phyloP scores from a whole-genome alignment of 2,888 invertebrate genomes.

The Boloria euphrosyne region DNA sequence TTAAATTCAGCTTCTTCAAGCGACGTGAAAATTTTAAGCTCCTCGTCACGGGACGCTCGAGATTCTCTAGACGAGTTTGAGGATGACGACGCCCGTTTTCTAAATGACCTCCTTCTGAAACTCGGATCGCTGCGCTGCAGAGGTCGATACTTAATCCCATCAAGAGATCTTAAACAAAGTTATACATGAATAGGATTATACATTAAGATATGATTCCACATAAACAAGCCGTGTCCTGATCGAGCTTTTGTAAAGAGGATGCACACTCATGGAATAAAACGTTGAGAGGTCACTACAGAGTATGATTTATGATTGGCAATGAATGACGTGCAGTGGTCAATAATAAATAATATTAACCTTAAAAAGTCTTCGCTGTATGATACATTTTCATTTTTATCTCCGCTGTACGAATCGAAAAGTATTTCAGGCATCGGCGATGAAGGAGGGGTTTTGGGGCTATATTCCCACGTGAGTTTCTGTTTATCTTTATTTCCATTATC shows the following conservation, averaged over 20 bases:
- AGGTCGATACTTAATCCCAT: conserved; percentile 85
- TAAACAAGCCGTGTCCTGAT: conserved; percentile 50
- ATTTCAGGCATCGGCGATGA: conserved; percentile 67
- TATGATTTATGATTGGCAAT: conserved; percentile 51
- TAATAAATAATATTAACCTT: conserved; percentile 75
- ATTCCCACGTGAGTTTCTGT: conserved; percentile 74
- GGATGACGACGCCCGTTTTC: conserved; percentile 83
- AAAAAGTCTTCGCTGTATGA: conserved; percentile 74
- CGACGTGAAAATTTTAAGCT: conserved; percentile 84
- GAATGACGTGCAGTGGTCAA: conserved; percentile 51
- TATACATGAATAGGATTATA: conserved; percentile 70
- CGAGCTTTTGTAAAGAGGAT: conserved; percentile 57
- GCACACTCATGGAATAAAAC: conserved; percentile 46
- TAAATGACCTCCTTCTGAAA: conserved; percentile 82
- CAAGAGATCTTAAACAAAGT: conserved; percentile 84
- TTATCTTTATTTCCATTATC: conserved; percentile 53
- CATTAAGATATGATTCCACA: conserved; percentile 60
- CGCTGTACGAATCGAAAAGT: conserved; percentile 81
- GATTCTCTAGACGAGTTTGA: conserved; percentile 84
- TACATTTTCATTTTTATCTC: conserved; percentile 60
- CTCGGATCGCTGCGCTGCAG: conserved; percentile 84
- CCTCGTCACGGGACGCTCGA: conserved; percentile 84
- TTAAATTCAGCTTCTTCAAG: conserved; percentile 84
- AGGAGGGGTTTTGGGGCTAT: conserved; percentile 69
- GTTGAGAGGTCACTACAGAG: conserved; percentile 59